Percentiles rank a stretch among this genome's conserved stretches.
Conservation (phyloP, 2,113 vertebrate species). For the Hypanus sabinus region DNA sequence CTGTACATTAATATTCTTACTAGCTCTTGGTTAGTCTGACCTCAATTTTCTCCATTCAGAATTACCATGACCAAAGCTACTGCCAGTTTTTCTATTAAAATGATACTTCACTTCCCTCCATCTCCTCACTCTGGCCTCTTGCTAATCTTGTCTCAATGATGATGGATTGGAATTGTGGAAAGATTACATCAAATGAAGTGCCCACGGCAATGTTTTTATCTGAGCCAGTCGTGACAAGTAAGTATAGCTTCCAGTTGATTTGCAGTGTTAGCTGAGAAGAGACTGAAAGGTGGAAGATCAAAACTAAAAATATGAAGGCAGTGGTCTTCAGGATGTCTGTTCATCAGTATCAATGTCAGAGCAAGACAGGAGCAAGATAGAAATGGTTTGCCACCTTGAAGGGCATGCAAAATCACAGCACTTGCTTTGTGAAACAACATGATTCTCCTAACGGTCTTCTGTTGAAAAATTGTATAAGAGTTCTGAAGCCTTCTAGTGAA, state of each 20-base stretch:
- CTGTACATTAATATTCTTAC: not conserved
- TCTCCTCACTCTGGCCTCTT: too few species aligned
- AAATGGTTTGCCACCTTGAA: too few species aligned
- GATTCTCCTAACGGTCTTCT: too few species aligned
- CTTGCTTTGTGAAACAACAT: too few species aligned
- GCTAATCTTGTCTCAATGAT: not conserved
- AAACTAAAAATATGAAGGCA: not conserved
- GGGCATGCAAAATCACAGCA: too few species aligned
- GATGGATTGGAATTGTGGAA: not conserved
- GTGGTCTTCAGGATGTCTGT: not conserved
- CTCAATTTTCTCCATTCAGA: not conserved
- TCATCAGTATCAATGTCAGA: too few species aligned
- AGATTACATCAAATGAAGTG: not conserved
- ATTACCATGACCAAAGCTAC: not conserved
- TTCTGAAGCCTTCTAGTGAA: too few species aligned
- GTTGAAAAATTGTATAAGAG: too few species aligned
- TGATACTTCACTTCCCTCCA: not conserved
- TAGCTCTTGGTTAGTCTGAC: not conserved
- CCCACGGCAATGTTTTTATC: not conserved
- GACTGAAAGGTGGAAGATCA: not conserved
- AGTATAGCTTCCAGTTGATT: not conserved
- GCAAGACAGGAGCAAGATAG: too few species aligned
- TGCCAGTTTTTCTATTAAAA: not conserved
- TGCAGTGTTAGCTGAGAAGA: not conserved
- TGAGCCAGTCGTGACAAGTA: not conserved